A percentile compares a stretch with the other conserved stretches of the same genome.
These are phyloP conservation scores for Orchesella flavescens DNA, from an alignment of 2,888 invertebrate genomes.

Conservation along the genomic window DNA sequence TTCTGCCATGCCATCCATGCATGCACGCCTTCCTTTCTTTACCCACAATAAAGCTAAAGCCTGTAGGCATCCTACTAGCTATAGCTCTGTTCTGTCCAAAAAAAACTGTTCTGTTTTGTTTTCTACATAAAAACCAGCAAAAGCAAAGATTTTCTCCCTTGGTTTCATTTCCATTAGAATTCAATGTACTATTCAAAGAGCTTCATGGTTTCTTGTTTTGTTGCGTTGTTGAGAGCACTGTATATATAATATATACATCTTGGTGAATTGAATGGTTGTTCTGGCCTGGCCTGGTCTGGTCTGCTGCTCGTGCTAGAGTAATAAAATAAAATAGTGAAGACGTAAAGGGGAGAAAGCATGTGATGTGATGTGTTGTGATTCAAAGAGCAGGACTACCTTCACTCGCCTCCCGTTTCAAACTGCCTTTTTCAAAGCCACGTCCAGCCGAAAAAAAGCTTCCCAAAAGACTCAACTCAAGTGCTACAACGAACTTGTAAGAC, in stretches of 20 bases:
- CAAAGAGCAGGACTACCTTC: neutral
- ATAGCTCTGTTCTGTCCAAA: too few species aligned
- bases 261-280: too few species aligned
- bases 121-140: neutral
- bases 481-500: neutral
- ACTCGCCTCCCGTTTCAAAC: neutral
- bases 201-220: too few species aligned
- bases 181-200: neutral
- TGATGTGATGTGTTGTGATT: too few species aligned
- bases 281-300: too few species aligned
- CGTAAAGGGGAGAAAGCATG: slow-evolving; percentile 1
- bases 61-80: too few species aligned
- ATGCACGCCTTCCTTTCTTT: too few species aligned
- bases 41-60: too few species aligned
- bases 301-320: neutral
- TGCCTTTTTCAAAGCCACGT: neutral
- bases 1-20: too few species aligned
- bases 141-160: neutral
- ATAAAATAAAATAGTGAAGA: slow-evolving; percentile 1
- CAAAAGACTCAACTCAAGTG: slow-evolving; percentile 6
- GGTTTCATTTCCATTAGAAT: neutral
- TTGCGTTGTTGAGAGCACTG: too few species aligned
- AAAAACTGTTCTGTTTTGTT: too few species aligned
- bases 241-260: too few species aligned
- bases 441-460: neutral